Evolutionary conservation across 30 jellyfish, hydroid and myxozoan species (phyloP), one percentile per base, ranked within the genome.

Genomic region (Hydractinia symbiolongicarpus): DNA sequence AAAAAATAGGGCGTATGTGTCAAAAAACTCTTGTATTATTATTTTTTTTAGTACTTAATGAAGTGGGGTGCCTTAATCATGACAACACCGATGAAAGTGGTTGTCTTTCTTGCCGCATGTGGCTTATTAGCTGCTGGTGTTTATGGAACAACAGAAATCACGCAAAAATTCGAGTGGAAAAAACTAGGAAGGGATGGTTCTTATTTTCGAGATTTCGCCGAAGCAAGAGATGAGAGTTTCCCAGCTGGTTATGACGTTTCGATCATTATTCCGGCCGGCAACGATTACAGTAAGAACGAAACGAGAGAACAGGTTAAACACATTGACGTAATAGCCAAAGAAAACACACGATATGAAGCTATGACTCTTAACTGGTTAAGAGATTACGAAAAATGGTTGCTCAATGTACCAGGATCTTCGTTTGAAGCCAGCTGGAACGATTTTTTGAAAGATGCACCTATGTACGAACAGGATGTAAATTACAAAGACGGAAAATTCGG

Each of bases 121-220:
- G 84, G 84, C 5, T 83, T 88, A 5, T 62, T 83, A 19, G 66
- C 89, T 4, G 83, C 86, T 54, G 96, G 96, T 11, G 51, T 88
- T 15, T 17, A 17, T 49, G 90, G 91, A 7, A 56, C 93, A 1
- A 50, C 81, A 77, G 68, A 83, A 53, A 78, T 88, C 86, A 79
- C 89, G 73, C 84, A 88, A 30, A 70, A 50, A 76, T 88, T 88
- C 79, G 77, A 82, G 11, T 69, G 86, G 78, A 64, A 70, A 52
- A 82, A 69, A 83, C 81, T 88, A 4, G 90, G 89, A 16, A 81
- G 79, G 51, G 96, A 88, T 78, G 93, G 93, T 10, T 88, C 96
- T 2, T 69, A 79, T 40, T 88, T 73, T 76, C 64, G 70, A 44
- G 56, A 83, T 19, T 88, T 52, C 71, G 78, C 82, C 17, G 89